phyloP scores from a whole-genome alignment of 2,797 vertebrate species.

The Tragopan temminckii region DNA sequence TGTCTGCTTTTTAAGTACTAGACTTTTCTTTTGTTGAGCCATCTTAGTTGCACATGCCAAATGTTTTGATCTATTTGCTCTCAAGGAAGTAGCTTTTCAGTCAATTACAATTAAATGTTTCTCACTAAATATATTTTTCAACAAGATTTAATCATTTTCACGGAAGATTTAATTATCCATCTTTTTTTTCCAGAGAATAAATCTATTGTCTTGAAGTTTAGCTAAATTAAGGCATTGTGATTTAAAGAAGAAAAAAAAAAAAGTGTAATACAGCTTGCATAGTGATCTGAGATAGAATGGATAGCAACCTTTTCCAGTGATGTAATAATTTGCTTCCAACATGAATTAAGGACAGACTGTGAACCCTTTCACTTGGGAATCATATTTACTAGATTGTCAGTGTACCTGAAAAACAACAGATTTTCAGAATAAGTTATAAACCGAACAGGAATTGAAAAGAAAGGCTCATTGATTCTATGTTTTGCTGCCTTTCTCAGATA shows the following conservation, averaged over 20 bases:
- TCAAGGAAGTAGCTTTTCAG: not conserved
- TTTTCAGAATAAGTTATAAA: not conserved
- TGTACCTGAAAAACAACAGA: not conserved
- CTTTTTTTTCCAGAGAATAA: conserved; percentile 61
- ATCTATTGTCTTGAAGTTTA: conserved; percentile 42
- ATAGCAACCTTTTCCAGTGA: not conserved
- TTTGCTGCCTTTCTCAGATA: not conserved
- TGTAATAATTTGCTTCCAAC: not conserved
- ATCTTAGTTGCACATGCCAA: not conserved
- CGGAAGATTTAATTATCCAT: conserved; percentile 60
- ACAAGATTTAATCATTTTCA: conserved; percentile 52
- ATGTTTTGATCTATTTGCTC: conserved; percentile 40
- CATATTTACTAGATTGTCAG: not conserved
- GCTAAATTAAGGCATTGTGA: conserved; percentile 36
- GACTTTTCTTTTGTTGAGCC: not conserved
- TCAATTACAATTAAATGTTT: conserved; percentile 57
- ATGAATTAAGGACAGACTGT: not conserved
- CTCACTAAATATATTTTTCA: conserved; percentile 29
- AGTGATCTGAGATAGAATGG: conserved; percentile 26
- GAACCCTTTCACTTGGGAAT: not conserved
- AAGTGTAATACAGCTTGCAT: not conserved
- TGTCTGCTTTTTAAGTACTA: not conserved
- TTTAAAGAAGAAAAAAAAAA: not conserved
- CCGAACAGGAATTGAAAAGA: not conserved
- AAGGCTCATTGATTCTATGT: not conserved